phyloP scores from a whole-genome alignment of 2,113 vertebrate genomes.

The Pholis gunnellus region DNA sequence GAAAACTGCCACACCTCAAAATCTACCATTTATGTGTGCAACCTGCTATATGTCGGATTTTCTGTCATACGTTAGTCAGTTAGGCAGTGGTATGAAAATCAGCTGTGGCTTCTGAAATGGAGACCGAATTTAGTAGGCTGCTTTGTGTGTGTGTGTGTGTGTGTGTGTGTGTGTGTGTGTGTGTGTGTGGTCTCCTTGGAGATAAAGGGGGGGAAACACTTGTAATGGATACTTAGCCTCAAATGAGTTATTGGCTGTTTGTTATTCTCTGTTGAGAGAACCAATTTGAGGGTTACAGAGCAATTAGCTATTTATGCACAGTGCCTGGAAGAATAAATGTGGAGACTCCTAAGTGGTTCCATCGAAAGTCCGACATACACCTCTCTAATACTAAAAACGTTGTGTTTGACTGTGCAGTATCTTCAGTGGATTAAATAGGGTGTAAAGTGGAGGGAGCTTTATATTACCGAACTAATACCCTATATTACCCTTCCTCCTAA shows the following conservation, averaged over 20 bases:
- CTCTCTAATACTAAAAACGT: conserved; percentile 22
- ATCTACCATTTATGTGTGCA: conserved; percentile 20
- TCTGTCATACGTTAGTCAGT: conserved; percentile 32
- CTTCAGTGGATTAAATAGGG: conserved; percentile 38
- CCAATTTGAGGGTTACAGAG: conserved; percentile 74
- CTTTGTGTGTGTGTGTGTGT: conserved; percentile 6
- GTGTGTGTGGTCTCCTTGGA: conserved; percentile 56
- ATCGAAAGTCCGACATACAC: conserved; percentile 33
- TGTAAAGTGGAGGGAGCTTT: conserved; percentile 41
- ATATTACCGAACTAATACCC: conserved; percentile 47
- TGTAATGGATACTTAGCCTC: conserved; percentile 65
- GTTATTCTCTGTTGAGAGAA: conserved; percentile 71
- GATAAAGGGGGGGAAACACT: conserved; percentile 45
- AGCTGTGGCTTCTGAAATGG: conserved; percentile 23
- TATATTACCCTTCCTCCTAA: conserved; percentile 47
- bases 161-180: conserved; percentile 16
- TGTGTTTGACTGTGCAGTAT: conserved; percentile 41
- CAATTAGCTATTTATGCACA: conserved; percentile 74
- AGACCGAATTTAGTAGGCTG: conserved; percentile 8
- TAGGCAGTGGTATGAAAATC: conserved; percentile 12
- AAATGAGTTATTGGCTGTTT: conserved; percentile 75
- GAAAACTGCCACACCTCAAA: background rate
- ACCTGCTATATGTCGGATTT: background rate
- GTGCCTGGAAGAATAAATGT: conserved; percentile 32
- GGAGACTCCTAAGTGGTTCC: conserved; percentile 33